These are phyloP conservation scores for Rhombomys opimus DNA, from an alignment of 2,113 vertebrate species.

Conservation along the genomic window DNA sequence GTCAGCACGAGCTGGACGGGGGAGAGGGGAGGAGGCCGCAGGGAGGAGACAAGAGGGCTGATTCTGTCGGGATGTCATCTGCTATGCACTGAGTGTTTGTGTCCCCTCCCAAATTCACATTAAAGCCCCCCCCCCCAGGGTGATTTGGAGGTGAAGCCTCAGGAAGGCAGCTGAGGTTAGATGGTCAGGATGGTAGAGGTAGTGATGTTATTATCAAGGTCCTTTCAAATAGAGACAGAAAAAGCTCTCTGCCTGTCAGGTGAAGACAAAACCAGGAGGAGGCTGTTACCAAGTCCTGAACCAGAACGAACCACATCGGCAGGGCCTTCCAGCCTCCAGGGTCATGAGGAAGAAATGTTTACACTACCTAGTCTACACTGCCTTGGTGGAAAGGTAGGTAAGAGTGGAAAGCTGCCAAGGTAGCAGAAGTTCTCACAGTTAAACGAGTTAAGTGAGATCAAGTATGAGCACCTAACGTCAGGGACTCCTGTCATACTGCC, in stretches of 20 bases:
- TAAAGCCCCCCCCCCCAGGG: not conserved
- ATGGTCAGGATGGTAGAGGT: no score
- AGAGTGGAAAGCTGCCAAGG: not conserved
- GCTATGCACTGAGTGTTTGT: no score
- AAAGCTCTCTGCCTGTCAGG: not conserved
- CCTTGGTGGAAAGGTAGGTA: no score
- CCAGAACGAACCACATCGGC: not conserved
- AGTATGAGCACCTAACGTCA: not conserved
- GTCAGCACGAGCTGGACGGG: not conserved
- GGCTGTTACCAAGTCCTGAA: not conserved
- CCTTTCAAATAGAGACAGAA: not conserved
- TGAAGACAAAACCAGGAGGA: not conserved
- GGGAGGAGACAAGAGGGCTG: not conserved
- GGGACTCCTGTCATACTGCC: not conserved
- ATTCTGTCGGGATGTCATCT: conserved; percentile 37
- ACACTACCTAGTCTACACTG: not conserved
- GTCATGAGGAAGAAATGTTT: not conserved
- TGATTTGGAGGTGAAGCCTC: not conserved
- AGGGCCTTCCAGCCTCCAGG: no score
- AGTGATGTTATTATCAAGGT: not conserved
- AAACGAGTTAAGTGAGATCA: not conserved
- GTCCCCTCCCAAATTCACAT: not conserved
- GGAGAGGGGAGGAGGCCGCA: rapidly evolving
- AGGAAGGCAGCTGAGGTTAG: not conserved
- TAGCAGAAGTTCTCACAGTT: not conserved